phyloP scores from a whole-genome alignment of 2,888 invertebrate species.

The Sesia apiformis region DNA sequence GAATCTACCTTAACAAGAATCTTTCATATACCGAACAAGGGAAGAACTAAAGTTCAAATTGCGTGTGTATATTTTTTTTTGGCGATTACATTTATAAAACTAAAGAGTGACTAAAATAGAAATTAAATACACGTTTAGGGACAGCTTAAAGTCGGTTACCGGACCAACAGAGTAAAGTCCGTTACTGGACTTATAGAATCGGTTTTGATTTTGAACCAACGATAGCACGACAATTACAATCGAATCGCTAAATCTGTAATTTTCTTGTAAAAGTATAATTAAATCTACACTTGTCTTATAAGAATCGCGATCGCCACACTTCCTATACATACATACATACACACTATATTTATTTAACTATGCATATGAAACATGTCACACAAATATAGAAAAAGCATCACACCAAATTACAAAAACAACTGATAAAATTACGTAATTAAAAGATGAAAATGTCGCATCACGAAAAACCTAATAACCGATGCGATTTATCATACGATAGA shows the following conservation, averaged over 20 bases:
- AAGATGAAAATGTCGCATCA: not conserved
- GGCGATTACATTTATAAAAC: no score
- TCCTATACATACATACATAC: constrained; percentile 33
- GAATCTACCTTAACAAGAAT: no score
- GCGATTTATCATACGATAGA: no score
- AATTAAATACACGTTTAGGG: no score
- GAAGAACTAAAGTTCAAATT: no score
- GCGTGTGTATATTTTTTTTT: no score
- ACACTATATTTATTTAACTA: constrained; percentile 3
- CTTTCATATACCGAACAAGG: no score
- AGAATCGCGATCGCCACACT: constrained; percentile 49
- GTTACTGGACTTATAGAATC: not conserved
- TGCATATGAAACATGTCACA: constrained; percentile 26
- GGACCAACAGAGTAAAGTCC: no score
- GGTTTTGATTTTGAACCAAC: constrained; percentile 13
- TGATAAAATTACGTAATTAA: no score
- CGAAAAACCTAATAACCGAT: not conserved
- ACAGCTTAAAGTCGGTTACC: no score
- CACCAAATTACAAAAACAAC: constrained; percentile 39
- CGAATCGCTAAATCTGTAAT: constrained; percentile 44
- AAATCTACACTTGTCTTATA: constrained; percentile 59
- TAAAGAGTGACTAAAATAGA: no score
- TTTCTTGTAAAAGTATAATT: constrained; percentile 54
- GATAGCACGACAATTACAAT: constrained; percentile 30
- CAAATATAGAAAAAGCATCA: constrained; percentile 33